These are phyloP conservation scores for Orycteropus afer DNA, from an alignment of 2,113 vertebrate genomes.

Conservation along the genomic window DNA sequence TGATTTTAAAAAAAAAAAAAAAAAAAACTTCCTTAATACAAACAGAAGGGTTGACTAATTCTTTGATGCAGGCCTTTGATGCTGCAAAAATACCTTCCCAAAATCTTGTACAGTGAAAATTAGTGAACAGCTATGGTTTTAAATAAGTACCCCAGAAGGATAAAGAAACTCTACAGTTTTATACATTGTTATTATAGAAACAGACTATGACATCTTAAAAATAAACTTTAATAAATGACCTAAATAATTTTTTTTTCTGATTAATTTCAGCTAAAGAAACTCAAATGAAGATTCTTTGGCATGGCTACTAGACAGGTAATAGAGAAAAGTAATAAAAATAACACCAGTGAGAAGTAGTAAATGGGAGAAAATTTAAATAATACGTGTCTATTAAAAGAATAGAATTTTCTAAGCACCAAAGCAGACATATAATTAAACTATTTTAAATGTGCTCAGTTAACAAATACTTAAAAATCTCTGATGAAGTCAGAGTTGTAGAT, in stretches of 20 bases:
- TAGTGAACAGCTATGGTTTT: constrained; percentile 37
- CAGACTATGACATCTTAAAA: background rate
- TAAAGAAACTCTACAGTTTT: constrained; percentile 30
- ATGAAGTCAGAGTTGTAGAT: background rate
- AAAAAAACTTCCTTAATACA: constrained; percentile 15
- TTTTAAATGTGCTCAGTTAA: constrained; percentile 7
- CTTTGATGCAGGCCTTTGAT: constrained; percentile 40
- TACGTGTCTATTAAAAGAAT: background rate
- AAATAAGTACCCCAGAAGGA: constrained; percentile 50
- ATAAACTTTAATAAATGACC: constrained; percentile 63
- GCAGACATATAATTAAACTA: background rate
- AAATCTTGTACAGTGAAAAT: constrained; percentile 61
- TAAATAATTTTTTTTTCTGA: constrained; percentile 8
- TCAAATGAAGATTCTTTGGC: background rate
- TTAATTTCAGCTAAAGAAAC: background rate
- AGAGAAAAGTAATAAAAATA: background rate
- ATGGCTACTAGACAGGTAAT: background rate
- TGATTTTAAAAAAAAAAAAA: constrained; percentile 36
- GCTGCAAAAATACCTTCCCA: constrained; percentile 26
- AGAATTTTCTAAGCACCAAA: background rate
- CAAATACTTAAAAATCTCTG: constrained; percentile 39
- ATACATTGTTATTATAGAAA: constrained; percentile 32
- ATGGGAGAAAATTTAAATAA: background rate
- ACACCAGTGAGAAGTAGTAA: background rate
- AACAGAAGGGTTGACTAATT: constrained; percentile 3